Percentiles rank a stretch among this genome's conserved stretches.
Conservation (phyloP, 1,140 invertebrate genomes). For the Meloidogyne hapla region DNA sequence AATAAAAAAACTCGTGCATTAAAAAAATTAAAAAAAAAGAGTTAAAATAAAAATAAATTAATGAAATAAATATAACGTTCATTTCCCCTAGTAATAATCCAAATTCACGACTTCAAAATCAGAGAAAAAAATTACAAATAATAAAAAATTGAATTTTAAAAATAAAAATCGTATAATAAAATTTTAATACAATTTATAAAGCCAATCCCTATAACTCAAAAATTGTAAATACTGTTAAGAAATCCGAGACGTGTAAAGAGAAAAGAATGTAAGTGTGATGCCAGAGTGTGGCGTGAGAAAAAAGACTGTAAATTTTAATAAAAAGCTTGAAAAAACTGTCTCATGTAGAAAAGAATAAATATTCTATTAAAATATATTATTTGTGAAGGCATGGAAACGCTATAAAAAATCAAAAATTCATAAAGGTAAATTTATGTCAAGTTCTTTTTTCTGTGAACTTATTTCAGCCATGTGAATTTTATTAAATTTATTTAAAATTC, state of each 20-base stretch:
- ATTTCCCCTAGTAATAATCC: no score
- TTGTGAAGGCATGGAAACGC: conserved; percentile 4
- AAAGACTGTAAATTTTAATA: not conserved
- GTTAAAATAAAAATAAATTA: no score
- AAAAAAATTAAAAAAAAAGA: no score
- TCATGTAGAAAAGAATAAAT: no score
- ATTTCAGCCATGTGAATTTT: not conserved
- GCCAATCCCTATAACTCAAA: not conserved
- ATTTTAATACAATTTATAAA: no score
- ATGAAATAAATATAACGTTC: no score
- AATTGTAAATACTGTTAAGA: not conserved
- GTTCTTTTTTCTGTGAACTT: no score
- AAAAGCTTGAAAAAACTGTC: not conserved
- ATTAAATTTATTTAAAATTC: not conserved
- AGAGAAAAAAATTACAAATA: no score
- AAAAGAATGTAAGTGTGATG: not conserved
- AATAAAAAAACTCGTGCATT: no score
- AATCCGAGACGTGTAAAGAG: not conserved
- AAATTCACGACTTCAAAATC: no score
- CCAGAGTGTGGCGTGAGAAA: not conserved
- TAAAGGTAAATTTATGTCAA: not conserved
- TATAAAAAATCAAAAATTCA: conserved; percentile 3
- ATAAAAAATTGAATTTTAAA: no score
- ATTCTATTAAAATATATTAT: not conserved
- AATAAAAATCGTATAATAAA: no score